Evolutionary conservation across 2,888 invertebrate genomes (phyloP).

Genomic region (Rhingia campestris): DNA sequence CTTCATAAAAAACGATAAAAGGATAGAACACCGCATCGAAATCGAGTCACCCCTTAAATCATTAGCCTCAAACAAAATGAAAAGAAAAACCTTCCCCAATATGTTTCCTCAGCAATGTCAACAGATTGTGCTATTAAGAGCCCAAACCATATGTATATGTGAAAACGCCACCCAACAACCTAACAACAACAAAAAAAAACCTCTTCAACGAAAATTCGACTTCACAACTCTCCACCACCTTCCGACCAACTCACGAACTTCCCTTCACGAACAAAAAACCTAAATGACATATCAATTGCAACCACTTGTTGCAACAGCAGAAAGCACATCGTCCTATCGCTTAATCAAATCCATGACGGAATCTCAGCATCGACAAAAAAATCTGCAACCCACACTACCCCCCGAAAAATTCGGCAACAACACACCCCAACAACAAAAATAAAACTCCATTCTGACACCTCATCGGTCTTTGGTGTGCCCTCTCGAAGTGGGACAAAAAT

Average conservation of each 20-base stretch:
- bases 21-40: not conserved
- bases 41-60: constrained; percentile 13
- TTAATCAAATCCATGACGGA: constrained; percentile 74
- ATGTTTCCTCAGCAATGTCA: constrained; percentile 43
- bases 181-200: constrained; percentile 16
- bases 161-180: not conserved
- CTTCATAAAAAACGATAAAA: not conserved
- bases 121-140: constrained; percentile 58
- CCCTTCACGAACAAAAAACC: constrained; percentile 59
- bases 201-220: constrained; percentile 32
- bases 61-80: constrained; percentile 11
- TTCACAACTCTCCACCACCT: constrained; percentile 26
- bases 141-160: constrained; percentile 12
- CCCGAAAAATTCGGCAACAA: not conserved
- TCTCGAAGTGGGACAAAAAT: constrained; percentile 73
- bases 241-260: constrained; percentile 18
- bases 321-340: constrained; percentile 69
- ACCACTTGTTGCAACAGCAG: constrained; percentile 63
- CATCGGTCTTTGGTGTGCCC: constrained; percentile 66
- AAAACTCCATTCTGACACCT: constrained; percentile 65
- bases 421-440: constrained; percentile 19
- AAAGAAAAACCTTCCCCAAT: constrained; percentile 49
- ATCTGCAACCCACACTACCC: not conserved
- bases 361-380: constrained; percentile 69
- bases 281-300: constrained; percentile 74